Percentiles rank a stretch among this genome's conserved stretches.
phyloP scores from a whole-genome alignment of 92 coral and sea anemone genomes.

The Virgularia gustaviana region DNA sequence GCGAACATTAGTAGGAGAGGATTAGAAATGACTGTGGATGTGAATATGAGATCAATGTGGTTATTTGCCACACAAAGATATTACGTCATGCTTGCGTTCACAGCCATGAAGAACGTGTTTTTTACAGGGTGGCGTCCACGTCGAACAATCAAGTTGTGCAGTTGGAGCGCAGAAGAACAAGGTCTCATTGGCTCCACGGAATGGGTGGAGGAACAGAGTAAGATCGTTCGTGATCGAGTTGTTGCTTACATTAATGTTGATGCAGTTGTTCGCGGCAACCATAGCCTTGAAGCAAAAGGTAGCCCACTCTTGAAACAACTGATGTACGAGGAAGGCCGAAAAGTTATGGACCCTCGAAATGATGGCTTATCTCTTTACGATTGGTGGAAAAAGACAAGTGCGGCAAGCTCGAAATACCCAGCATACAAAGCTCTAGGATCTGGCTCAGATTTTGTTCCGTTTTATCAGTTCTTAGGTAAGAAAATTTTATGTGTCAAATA shows the following conservation, averaged over 20 bases:
- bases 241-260: slow-evolving; percentile 52
- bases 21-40: too few relatives aligned
- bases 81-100: too few relatives aligned
- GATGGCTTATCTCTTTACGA: slow-evolving; percentile 42
- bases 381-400: slow-evolving; percentile 9
- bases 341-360: slow-evolving; percentile 55
- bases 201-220: slow-evolving; percentile 54
- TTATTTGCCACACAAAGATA: too few relatives aligned
- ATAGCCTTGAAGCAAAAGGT: slow-evolving; percentile 15
- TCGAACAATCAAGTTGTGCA: slow-evolving; percentile 50
- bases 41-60: too few relatives aligned
- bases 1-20: neutral
- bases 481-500: neutral
- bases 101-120: too few relatives aligned
- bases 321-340: slow-evolving; percentile 15
- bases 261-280: slow-evolving; percentile 48
- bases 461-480: slow-evolving; percentile 56
- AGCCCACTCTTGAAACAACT: slow-evolving; percentile 26
- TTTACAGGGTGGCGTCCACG: slow-evolving; percentile 51
- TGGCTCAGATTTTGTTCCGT: slow-evolving; percentile 61
- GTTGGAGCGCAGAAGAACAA: slow-evolving; percentile 49
- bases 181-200: slow-evolving; percentile 41
- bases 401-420: slow-evolving; percentile 17
- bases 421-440: slow-evolving; percentile 50
- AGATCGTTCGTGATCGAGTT: slow-evolving; percentile 45